Evolutionary conservation across 2,888 invertebrate species (phyloP).

Genomic region (Ischnura elegans): DNA sequence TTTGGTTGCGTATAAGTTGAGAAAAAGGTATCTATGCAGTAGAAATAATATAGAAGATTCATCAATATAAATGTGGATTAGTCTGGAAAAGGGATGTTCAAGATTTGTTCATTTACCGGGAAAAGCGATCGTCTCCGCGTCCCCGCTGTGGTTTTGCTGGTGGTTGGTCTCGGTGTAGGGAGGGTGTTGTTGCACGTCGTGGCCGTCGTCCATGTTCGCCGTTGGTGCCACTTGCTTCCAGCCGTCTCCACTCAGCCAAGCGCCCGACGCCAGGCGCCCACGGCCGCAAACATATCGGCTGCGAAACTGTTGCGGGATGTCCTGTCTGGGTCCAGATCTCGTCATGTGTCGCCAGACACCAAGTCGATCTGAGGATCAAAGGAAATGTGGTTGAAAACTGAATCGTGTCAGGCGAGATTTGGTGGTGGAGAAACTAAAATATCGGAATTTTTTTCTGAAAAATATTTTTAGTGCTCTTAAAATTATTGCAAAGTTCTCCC

Average conservation of each 20-base stretch:
- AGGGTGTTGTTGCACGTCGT: constrained; percentile 44
- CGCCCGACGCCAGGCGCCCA: background rate
- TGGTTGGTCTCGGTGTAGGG: constrained; percentile 36
- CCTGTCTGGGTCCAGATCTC: background rate
- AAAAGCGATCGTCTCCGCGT: constrained; percentile 4
- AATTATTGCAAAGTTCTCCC: too few species aligned
- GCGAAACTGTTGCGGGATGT: background rate
- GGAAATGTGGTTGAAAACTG: background rate
- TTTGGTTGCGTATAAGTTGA: too few species aligned
- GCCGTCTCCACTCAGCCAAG: background rate
- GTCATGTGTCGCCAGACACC: constrained; percentile 8
- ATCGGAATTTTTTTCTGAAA: too few species aligned
- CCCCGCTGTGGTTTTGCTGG: constrained; percentile 39
- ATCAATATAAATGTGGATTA: too few species aligned
- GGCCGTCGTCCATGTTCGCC: constrained; percentile 2
- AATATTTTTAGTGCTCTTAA: too few species aligned
- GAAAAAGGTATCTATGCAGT: too few species aligned
- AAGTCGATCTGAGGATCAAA: background rate
- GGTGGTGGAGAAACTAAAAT: too few species aligned
- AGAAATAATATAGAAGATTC: background rate
- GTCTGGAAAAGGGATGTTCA: too few species aligned
- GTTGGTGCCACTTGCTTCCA: background rate
- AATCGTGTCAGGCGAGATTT: too few species aligned
- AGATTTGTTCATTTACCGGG: background rate
- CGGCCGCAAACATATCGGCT: constrained; percentile 48